These are phyloP conservation scores for Sphecodes monilicornis DNA, from an alignment of 2,888 invertebrate genomes.

Conservation along the genomic window DNA sequence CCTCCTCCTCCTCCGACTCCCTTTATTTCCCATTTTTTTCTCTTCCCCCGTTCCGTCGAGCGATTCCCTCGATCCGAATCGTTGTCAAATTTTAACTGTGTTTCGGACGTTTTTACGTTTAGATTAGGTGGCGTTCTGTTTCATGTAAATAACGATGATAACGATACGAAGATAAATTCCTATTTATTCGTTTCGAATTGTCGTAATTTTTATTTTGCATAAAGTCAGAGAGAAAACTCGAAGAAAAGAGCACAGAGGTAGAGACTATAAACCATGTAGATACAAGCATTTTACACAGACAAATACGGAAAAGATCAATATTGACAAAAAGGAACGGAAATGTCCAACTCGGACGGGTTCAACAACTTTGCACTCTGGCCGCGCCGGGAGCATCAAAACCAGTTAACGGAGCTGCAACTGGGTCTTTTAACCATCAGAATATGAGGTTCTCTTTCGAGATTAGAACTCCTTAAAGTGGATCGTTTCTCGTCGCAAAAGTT, in stretches of 20 bases:
- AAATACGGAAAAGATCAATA: neutral
- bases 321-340: neutral
- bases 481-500: neutral
- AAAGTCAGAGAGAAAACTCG: too few relatives aligned
- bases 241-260: neutral
- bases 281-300: neutral
- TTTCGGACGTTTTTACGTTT: neutral
- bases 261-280: neutral
- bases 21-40: neutral
- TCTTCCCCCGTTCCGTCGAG: neutral
- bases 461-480: neutral
- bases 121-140: too few relatives aligned
- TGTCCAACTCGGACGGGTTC: neutral
- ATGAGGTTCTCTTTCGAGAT: slow-evolving; percentile 1
- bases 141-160: too few relatives aligned
- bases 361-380: neutral
- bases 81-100: too few relatives aligned
- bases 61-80: too few relatives aligned
- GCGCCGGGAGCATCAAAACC: neutral
- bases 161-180: too few relatives aligned
- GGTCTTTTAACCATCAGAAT: neutral
- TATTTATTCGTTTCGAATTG: too few relatives aligned
- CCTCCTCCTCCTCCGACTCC: neutral
- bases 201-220: too few relatives aligned
- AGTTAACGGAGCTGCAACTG: neutral